Evolutionary conservation across 2,797 vertebrate genomes (phyloP), one percentile per base, ranked within the genome.

Genomic region (Lagocephalus sceleratus): DNA sequence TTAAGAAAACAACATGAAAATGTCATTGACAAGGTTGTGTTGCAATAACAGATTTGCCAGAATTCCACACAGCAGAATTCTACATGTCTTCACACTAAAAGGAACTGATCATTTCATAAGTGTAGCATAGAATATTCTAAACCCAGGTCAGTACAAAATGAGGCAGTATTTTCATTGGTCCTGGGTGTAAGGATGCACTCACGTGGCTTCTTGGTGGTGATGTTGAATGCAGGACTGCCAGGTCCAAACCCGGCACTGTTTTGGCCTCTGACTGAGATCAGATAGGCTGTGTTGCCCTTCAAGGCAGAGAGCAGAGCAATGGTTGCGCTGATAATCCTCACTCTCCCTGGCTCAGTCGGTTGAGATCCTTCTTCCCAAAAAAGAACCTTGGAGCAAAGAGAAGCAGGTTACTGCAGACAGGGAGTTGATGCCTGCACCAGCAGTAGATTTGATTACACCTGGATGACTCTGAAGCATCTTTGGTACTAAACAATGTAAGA

Each of bases 141-240:
- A 4, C 4, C 12, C 29, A 32, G 3, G 25, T 32, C 29, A 2
- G 9, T 32, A 3, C 29, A 32, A 32, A 32, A 3, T 3, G 11
- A 11, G 29, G 6, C 3, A 12, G 29, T 3, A 12, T 32, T 32
- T 23, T 26, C 14, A 40, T 1, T 40, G 38, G 5, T 6, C 17
- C 20, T 32, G 32, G 32, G 44, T 47, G 43, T 38, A 39, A 22
- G 19, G 38, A 23, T 26, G 11, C 20, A 86, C 89, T 87, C 61
- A 90, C 88, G 89, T 54, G 89, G 85, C 66, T 89, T 91, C 76
- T 85, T 91, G 71, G 90, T 92, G 60, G 84, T 87, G 72, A 88
- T 63, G 55, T 79, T 87, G 21, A 88, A 58, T 5, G 73, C 62
- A 1, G 52, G 29, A 26, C 87, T 88, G 49, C 75, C 26, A 20